Base-by-base conservation (phyloP, 2,113 vertebrate genomes). In the Glareola pratincola region DNA sequence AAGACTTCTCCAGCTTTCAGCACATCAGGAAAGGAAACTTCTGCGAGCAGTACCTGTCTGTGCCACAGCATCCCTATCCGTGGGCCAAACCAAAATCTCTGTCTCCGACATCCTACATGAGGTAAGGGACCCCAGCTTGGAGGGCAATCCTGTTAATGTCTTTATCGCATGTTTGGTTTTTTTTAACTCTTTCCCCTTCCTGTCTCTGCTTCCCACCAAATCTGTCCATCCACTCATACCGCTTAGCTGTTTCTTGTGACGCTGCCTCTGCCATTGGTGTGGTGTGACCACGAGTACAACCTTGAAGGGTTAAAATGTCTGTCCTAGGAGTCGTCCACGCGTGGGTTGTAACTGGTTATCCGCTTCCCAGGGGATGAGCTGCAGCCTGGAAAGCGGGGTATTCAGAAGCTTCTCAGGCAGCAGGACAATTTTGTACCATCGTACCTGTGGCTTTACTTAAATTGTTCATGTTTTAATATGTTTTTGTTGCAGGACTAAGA, bases 41-140 rank as follows among this genome's bases (percentile, higher is more conserved):
- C 97, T 99, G 99, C 0, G 99, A 99, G 79, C 99, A 99, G 85
- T 99, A 99, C 94, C 98, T 99, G 93, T 99, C 99, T 1, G 99
- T 99, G 82, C 99, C 99, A 3, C 99, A 99, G 97, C 98, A 98
- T 87, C 98, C 99, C 0, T 99, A 99, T 97, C 98, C 98, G 53
- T 99, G 99, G 99, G 98, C 98, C 85, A 99, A 99, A 98, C 99
- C 99, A 96, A 99, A 99, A 98, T 97, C 98, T 47, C 85, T 98
- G 60, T 97, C 98, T 77, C 97, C 98, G 0, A 43, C 98, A 1
- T 94, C 99, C 83, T 99, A 99, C 90, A 92, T 99, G 98, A 99
- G 99, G 99, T 99, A 98, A 96, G 98, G 81, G 45, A 19, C 34
- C 17, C 21, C 0, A 0, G 17, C 34, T 71, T 51, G 18, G 37